Conservation (phyloP, 1,140 invertebrate genomes). For the Drosophila nasuta region DNA sequence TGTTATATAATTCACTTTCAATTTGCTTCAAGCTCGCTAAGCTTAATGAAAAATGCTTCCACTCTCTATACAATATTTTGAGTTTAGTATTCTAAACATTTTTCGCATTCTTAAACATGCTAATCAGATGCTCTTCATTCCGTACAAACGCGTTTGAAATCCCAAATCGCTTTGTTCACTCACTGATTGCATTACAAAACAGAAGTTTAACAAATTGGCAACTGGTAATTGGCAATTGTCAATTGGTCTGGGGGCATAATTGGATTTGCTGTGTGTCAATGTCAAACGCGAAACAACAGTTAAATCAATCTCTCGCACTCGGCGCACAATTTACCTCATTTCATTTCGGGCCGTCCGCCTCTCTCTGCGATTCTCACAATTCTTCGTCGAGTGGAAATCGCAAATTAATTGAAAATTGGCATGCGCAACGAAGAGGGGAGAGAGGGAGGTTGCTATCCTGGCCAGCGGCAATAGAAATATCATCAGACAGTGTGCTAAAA, state of each 20-base stretch:
- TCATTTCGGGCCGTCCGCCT: not conserved
- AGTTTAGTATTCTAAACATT: not conserved
- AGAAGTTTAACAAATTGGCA: conserved; percentile 33
- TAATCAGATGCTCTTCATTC: conserved; percentile 16
- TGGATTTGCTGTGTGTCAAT: conserved; percentile 47
- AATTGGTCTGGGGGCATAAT: conserved; percentile 26
- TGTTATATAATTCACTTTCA: no score
- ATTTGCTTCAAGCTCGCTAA: no score
- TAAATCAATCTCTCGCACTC: conserved; percentile 35
- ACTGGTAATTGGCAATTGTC: conserved; percentile 24
- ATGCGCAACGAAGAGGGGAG: not conserved
- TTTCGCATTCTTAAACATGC: conserved; percentile 3
- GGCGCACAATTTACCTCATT: conserved; percentile 10
- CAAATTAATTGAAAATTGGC: conserved; percentile 47
- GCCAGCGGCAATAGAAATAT: conserved; percentile 20
- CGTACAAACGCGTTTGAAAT: conserved; percentile 30
- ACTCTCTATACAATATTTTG: no score
- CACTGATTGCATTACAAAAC: conserved; percentile 39
- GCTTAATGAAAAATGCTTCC: no score
- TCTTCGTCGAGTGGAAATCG: conserved; percentile 52
- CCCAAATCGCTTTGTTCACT: conserved; percentile 32
- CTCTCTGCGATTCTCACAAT: conserved; percentile 23
- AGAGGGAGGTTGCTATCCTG: not conserved
- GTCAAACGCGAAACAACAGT: conserved; percentile 27
- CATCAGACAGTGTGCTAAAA: conserved; percentile 15